A percentile compares a stretch with the other conserved stretches of the same genome.
These are phyloP conservation scores for Pseudococcus longispinus DNA, from an alignment of 2,888 invertebrate species.

Conservation along the genomic window DNA sequence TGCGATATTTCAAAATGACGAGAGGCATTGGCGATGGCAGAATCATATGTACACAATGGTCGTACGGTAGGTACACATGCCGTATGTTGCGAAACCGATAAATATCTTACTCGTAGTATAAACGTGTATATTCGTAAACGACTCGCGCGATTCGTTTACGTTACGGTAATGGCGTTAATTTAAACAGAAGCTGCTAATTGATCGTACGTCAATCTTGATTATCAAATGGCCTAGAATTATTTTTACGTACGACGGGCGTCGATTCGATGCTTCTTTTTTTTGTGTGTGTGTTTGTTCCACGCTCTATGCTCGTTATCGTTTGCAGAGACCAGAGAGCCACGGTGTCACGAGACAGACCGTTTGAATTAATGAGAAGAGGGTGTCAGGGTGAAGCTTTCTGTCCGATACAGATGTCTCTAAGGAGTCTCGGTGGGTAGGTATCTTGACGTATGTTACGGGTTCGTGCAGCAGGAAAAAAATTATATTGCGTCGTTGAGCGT, in stretches of 20 bases:
- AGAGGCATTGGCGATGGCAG: neutral
- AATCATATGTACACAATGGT: neutral
- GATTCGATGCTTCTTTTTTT: neutral
- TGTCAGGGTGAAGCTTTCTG: neutral
- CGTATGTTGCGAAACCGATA: neutral
- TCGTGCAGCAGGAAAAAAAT: neutral
- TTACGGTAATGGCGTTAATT: slow-evolving; percentile 19
- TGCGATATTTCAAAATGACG: neutral
- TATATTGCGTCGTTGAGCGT: neutral
- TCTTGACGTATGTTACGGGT: neutral
- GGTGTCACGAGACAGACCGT: neutral
- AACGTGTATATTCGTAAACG: neutral
- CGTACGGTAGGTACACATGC: neutral
- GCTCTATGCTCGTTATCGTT: neutral
- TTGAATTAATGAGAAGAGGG: neutral
- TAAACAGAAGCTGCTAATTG: slow-evolving; percentile 27
- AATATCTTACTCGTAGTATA: neutral
- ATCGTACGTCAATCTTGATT: slow-evolving; percentile 28
- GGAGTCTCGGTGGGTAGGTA: neutral
- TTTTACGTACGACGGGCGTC: neutral
- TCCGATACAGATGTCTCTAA: neutral
- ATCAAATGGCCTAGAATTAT: slow-evolving; percentile 4
- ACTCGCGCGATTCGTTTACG: neutral
- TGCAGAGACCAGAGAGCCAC: too few species aligned
- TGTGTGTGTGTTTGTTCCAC: too few species aligned